Evolutionary conservation across 2,113 vertebrate genomes (phyloP).

Genomic region (Oenanthe oenanthe): DNA sequence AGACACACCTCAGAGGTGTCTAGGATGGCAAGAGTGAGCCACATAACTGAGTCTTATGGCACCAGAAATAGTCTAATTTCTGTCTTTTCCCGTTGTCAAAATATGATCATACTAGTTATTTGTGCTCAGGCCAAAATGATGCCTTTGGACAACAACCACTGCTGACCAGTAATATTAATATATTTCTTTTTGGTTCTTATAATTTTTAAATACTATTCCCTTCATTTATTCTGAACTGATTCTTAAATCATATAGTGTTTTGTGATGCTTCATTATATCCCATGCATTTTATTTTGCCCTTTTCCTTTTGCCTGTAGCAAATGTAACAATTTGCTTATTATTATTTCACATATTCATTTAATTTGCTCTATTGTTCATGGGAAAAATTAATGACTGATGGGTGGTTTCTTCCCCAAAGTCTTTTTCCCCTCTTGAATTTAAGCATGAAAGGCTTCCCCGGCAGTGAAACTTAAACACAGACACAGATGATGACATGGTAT

Average conservation of each 20-base stretch:
- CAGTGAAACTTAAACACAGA: slow-evolving; percentile 24
- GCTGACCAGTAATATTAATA: background rate
- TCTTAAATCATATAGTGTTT: background rate
- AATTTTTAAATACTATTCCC: background rate
- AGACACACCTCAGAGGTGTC: background rate
- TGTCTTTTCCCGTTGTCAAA: background rate
- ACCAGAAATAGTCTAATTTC: background rate
- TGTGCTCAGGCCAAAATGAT: background rate
- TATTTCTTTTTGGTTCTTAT: background rate
- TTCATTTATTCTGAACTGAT: background rate
- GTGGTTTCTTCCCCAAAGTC: background rate
- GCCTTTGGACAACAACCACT: background rate
- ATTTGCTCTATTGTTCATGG: slow-evolving; percentile 4
- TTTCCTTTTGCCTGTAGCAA: background rate
- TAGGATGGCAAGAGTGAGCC: background rate
- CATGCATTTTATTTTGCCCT: background rate
- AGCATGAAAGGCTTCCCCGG: background rate
- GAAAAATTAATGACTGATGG: background rate
- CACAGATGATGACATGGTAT: background rate
- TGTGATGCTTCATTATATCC: background rate
- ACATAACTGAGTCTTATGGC: background rate
- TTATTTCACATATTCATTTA: slow-evolving; percentile 35
- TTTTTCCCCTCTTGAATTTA: slow-evolving; percentile 2
- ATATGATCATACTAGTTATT: background rate
- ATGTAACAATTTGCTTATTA: background rate